Conservation (phyloP, 2,888 invertebrate genomes). For the Girardia tigrina region DNA sequence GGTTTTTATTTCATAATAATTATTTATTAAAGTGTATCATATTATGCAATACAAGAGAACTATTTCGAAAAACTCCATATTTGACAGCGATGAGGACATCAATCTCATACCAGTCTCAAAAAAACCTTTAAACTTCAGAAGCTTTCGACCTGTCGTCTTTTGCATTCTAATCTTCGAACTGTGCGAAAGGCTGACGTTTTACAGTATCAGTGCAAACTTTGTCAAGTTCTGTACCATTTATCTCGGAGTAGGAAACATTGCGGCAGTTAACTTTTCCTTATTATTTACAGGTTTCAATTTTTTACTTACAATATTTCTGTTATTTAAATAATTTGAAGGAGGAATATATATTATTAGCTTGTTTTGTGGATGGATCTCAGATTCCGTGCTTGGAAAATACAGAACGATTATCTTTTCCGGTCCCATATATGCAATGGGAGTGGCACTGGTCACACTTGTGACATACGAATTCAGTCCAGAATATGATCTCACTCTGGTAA, state of each 20-base stretch:
- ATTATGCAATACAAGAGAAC: no score
- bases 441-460: not conserved
- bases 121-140: no score
- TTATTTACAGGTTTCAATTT: constrained; percentile 40
- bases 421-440: constrained; percentile 42
- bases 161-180: constrained; percentile 35
- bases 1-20: no score
- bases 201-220: constrained; percentile 43
- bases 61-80: no score
- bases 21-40: no score
- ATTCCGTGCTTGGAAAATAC: constrained; percentile 42
- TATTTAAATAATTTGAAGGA: no score
- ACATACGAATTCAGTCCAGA: no score
- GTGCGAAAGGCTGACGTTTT: constrained; percentile 44
- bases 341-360: constrained; percentile 41
- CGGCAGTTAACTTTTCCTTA: constrained; percentile 40
- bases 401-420: constrained; percentile 43
- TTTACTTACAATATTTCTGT: no score
- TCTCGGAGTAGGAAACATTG: not conserved
- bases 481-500: not conserved
- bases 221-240: constrained; percentile 40
- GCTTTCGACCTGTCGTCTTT: not conserved
- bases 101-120: no score
- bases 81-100: no score
- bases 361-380: constrained; percentile 43